A percentile compares a stretch with the other conserved stretches of the same genome.
Conservation (phyloP, 2,797 vertebrate species). For the Brachyrhaphis roseni region DNA sequence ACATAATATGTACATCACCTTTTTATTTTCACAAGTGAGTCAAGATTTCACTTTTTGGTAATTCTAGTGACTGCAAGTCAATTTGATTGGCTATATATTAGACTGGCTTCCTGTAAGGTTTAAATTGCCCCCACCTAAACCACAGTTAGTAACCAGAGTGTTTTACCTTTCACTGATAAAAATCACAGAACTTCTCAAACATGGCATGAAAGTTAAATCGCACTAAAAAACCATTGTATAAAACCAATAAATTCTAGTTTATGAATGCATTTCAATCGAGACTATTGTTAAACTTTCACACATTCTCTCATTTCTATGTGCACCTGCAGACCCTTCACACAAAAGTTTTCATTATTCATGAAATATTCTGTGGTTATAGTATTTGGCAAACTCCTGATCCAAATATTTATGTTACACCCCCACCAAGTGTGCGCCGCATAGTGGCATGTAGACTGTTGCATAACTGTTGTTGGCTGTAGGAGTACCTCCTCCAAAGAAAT, state of each 20-base stretch:
- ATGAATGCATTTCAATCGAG: neutral
- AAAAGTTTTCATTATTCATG: neutral
- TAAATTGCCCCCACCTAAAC: neutral
- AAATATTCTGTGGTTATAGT: neutral
- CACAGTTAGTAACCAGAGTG: neutral
- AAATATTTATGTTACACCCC: slow-evolving; percentile 1
- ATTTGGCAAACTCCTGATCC: neutral
- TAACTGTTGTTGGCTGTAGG: neutral
- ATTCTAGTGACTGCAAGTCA: neutral
- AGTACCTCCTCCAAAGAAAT: neutral
- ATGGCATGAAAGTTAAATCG: neutral
- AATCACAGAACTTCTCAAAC: neutral
- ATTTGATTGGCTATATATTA: neutral
- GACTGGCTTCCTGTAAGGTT: neutral
- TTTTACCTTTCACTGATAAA: neutral
- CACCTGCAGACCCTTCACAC: neutral
- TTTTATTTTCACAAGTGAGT: neutral
- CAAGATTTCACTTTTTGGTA: neutral
- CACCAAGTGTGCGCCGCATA: neutral
- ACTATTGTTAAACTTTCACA: neutral
- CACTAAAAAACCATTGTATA: neutral
- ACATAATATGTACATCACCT: neutral
- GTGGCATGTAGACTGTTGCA: neutral
- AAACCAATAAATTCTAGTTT: neutral
- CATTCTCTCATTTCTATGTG: neutral